phyloP scores from a whole-genome alignment of 2,888 invertebrate genomes.

The Oeneis ivallda region DNA sequence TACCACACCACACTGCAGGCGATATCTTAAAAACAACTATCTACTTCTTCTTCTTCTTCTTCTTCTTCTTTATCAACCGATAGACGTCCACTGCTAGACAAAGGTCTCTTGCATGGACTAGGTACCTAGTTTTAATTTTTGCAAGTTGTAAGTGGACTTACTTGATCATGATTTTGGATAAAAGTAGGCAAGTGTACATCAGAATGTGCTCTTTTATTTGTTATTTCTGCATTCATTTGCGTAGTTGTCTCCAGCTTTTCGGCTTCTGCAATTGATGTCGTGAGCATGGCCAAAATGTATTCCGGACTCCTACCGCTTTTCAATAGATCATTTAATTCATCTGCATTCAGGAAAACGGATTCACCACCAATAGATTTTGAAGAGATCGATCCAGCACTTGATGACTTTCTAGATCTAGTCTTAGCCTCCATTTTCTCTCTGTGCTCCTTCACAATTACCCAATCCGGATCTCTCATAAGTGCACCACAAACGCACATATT shows the following conservation, averaged over 20 bases:
- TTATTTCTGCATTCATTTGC: conserved; percentile 70
- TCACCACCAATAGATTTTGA: conserved; percentile 75
- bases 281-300: conserved; percentile 83
- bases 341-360: conserved; percentile 80
- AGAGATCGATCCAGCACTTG: conserved; percentile 77
- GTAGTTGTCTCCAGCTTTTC: conserved; percentile 69
- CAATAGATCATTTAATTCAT: conserved; percentile 85
- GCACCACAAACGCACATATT: conserved; percentile 93
- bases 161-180: conserved; percentile 86
- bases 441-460: conserved; percentile 85
- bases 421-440: conserved; percentile 72
- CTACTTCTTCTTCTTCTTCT: too few species aligned
- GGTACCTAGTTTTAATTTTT: not conserved
- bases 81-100: too few species aligned
- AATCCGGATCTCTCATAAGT: conserved; percentile 93
- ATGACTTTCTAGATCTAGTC: conserved; percentile 63
- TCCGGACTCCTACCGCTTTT: conserved; percentile 86
- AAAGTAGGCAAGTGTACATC: conserved; percentile 90
- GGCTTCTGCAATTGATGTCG: conserved; percentile 79
- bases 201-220: conserved; percentile 79
- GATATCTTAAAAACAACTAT: not conserved
- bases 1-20: not conserved
- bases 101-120: too few species aligned
- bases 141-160: conserved; percentile 47
- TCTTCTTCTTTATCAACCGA: too few species aligned